A percentile compares a stretch with the other conserved stretches of the same genome.
These are phyloP conservation scores for Mimas tiliae DNA, from an alignment of 2,888 invertebrate genomes.

Conservation along the genomic window DNA sequence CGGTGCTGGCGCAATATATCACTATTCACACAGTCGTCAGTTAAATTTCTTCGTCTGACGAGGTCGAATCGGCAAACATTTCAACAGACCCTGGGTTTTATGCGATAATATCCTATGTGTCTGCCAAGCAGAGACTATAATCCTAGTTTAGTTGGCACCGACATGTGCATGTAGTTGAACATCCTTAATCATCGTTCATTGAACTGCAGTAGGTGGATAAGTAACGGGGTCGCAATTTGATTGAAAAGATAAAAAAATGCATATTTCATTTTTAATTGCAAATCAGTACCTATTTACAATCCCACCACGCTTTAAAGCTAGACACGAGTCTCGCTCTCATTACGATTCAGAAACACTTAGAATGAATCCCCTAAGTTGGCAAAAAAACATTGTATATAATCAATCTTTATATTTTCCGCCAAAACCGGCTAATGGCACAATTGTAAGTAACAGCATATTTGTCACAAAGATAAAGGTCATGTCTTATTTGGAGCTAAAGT, in stretches of 20 bases:
- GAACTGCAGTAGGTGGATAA: constrained; percentile 3
- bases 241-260: constrained; percentile 11
- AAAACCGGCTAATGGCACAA: background rate
- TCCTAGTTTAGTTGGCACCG: constrained; percentile 20
- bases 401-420: too few species aligned
- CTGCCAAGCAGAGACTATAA: constrained; percentile 23
- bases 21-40: constrained; percentile 2
- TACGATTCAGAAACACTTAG: too few species aligned
- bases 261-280: background rate
- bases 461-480: background rate
- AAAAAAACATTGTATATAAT: too few species aligned
- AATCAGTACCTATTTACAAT: background rate
- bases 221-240: constrained; percentile 23
- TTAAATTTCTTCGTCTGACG: constrained; percentile 19
- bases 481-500: background rate
- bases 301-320: too few species aligned
- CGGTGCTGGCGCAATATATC: constrained; percentile 19
- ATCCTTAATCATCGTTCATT: constrained; percentile 28
- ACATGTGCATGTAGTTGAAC: constrained; percentile 28
- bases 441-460: background rate
- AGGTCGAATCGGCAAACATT: constrained; percentile 16
- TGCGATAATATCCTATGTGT: constrained; percentile 19
- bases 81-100: constrained; percentile 15
- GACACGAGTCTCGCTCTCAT: too few species aligned
- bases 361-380: background rate